Conservation (phyloP, 2,113 vertebrate species). For the Sterrhoptilus dennistouni region DNA sequence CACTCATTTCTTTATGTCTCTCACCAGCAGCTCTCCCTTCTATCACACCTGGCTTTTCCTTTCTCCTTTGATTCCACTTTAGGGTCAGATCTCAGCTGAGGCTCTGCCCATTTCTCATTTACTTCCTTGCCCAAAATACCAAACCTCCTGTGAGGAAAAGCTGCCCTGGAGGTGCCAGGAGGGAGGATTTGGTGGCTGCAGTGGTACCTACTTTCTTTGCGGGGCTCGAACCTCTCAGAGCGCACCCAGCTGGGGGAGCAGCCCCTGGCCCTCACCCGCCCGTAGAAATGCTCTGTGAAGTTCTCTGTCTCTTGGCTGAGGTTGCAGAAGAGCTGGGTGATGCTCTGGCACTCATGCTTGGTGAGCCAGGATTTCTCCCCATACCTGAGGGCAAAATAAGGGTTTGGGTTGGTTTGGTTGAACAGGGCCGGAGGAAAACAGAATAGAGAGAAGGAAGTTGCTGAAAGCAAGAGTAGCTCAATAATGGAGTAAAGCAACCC, state of each 20-base stretch:
- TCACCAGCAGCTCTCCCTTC: background rate
- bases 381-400: constrained; percentile 57
- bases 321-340: constrained; percentile 68
- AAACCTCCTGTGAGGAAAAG: background rate
- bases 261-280: constrained; percentile 50
- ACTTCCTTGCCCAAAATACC: background rate
- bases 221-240: constrained; percentile 57
- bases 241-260: constrained; percentile 18
- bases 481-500: background rate
- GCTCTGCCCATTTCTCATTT: background rate
- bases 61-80: background rate
- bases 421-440: background rate
- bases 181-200: background rate
- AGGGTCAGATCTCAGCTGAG: background rate
- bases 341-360: constrained; percentile 70
- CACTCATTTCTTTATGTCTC: background rate
- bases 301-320: constrained; percentile 66
- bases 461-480: background rate
- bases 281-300: constrained; percentile 53
- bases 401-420: background rate
- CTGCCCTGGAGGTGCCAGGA: too few relatives aligned
- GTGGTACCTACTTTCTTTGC: constrained; percentile 65
- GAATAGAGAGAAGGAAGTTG: background rate
- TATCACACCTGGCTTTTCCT: background rate
- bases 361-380: constrained; percentile 68